A percentile compares a stretch with the other conserved stretches of the same genome.
Conservation (phyloP, 2,888 invertebrate genomes). For the Monoplex corrugatus region DNA sequence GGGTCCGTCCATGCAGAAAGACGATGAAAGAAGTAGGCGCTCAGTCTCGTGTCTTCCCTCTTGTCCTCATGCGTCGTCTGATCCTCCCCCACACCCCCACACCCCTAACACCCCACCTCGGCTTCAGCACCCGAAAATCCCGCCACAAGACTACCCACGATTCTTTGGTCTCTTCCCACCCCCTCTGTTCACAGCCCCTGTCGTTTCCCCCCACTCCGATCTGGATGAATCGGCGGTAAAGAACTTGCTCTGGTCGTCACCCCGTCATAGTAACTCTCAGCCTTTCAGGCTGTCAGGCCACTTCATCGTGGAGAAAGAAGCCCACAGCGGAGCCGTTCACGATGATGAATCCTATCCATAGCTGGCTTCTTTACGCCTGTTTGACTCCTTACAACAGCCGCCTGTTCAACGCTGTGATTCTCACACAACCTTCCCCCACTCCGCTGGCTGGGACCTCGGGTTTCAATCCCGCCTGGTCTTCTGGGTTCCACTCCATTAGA, state of each 20-base stretch:
- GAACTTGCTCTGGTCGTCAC: constrained; percentile 9
- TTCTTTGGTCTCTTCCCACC: background rate
- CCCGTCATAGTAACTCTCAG: background rate
- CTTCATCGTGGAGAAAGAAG: constrained; percentile 11
- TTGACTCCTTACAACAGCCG: background rate
- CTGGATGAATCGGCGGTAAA: background rate
- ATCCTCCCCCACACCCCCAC: background rate
- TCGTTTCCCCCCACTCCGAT: background rate
- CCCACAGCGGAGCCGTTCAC: constrained; percentile 8
- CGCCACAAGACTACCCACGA: too few species aligned
- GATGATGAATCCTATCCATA: constrained; percentile 20
- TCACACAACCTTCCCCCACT: background rate
- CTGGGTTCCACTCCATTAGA: constrained; percentile 39
- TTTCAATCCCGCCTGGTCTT: background rate
- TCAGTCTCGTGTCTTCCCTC: background rate
- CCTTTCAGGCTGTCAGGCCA: background rate
- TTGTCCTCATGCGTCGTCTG: background rate
- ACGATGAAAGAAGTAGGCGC: too few species aligned
- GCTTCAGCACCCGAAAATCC: background rate
- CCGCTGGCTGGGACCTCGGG: background rate
- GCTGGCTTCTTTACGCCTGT: constrained; percentile 13
- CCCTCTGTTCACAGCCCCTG: background rate
- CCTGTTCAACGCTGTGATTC: constrained; percentile 3
- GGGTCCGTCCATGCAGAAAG: background rate
- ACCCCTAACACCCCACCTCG: background rate